These are phyloP conservation scores for Pangasius sanitwongsei DNA, from an alignment of 2,797 vertebrate genomes.

Conservation along the genomic window DNA sequence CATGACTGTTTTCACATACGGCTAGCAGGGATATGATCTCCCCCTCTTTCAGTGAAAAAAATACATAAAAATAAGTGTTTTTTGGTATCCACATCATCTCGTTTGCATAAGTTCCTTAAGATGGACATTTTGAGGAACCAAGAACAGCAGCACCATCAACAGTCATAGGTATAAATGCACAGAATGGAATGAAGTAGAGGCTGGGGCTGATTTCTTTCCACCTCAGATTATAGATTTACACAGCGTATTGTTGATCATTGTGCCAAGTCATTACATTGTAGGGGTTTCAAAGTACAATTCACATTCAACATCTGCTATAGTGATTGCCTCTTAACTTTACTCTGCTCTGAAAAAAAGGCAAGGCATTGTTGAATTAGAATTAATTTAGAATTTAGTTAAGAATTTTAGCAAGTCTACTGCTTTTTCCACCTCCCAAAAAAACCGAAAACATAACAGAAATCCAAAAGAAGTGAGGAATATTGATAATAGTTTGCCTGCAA, in stretches of 20 bases:
- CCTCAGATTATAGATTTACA: background rate
- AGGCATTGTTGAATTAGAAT: background rate
- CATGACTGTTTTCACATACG: background rate
- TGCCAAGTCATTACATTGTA: background rate
- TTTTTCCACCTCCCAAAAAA: background rate
- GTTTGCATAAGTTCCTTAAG: background rate
- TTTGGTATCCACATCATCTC: background rate
- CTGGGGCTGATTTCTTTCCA: background rate
- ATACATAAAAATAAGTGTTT: background rate
- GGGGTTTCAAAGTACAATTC: background rate
- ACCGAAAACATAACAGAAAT: background rate
- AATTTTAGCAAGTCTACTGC: background rate
- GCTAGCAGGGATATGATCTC: background rate
- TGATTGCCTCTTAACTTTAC: constrained; percentile 61
- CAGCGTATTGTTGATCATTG: background rate
- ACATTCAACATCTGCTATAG: constrained; percentile 63
- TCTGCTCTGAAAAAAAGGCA: background rate
- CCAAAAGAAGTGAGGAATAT: background rate
- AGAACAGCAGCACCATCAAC: background rate
- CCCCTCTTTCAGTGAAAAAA: background rate
- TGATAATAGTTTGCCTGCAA: background rate
- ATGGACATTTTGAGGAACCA: background rate
- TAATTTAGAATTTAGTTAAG: background rate
- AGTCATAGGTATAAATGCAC: background rate
- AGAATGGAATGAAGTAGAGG: background rate